These are phyloP conservation scores for Channallabes apus DNA, from an alignment of 2,797 vertebrate species.

Conservation along the genomic window DNA sequence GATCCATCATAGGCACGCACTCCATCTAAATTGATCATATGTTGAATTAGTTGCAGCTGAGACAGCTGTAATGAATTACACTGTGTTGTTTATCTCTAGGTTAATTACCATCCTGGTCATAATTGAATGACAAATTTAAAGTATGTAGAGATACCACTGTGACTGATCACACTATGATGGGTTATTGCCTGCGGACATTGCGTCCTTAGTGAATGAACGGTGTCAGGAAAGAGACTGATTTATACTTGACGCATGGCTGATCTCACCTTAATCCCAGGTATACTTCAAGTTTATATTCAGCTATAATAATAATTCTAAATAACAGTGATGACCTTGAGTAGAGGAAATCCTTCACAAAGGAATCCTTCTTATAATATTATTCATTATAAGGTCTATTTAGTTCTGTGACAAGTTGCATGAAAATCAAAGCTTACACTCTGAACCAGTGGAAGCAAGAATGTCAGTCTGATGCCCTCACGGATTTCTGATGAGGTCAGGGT, in stretches of 20 bases:
- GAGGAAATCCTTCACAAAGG: constrained; percentile 6
- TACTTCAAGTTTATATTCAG: neutral
- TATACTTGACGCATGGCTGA: neutral
- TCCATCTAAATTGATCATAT: constrained; percentile 33
- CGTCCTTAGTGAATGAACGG: constrained; percentile 9
- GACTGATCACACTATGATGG: constrained; percentile 30
- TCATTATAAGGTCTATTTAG: neutral
- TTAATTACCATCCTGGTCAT: constrained; percentile 41
- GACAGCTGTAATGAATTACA: constrained; percentile 32
- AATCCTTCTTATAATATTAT: neutral
- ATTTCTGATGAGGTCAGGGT: constrained; percentile 48
- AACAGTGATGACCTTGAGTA: constrained; percentile 32
- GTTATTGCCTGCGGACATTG: neutral
- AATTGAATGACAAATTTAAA: constrained; percentile 53
- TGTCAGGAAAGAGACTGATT: constrained; percentile 3
- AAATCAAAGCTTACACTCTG: constrained; percentile 39
- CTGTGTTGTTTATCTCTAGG: constrained; percentile 26
- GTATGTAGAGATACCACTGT: constrained; percentile 43
- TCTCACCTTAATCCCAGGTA: constrained; percentile 2
- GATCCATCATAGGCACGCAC: constrained; percentile 17
- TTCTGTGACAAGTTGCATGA: constrained; percentile 20
- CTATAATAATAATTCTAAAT: neutral
- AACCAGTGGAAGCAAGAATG: constrained; percentile 41
- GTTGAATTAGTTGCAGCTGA: constrained; percentile 25
- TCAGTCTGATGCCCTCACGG: constrained; percentile 40